phyloP scores from a whole-genome alignment of 2,797 vertebrate species.

The Pseudotriccus pelzelni region DNA sequence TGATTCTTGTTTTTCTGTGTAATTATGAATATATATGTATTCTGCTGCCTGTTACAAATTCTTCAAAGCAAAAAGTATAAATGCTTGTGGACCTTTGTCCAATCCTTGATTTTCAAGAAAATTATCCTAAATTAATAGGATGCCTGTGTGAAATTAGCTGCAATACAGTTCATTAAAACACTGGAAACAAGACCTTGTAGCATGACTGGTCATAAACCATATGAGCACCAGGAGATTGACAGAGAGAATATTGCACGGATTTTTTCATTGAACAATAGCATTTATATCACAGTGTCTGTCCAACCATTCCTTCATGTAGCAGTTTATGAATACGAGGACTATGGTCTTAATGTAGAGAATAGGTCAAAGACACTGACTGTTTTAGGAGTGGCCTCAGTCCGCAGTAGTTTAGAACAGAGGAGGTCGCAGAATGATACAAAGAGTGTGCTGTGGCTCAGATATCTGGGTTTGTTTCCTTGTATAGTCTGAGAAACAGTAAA shows the following conservation, averaged over 20 bases:
- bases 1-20: background rate
- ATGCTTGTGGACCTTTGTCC: background rate
- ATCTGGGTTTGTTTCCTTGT: background rate
- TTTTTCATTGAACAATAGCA: background rate
- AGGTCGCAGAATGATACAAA: background rate
- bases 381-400: background rate
- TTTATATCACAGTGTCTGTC: background rate
- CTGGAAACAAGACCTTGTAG: background rate
- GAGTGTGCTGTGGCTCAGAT: background rate
- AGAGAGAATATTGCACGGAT: background rate
- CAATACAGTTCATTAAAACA: background rate
- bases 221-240: background rate
- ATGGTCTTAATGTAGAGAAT: background rate
- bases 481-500: background rate
- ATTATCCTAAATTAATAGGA: background rate
- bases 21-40: background rate
- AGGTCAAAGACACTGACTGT: background rate
- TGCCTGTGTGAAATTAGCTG: background rate
- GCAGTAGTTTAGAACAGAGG: background rate
- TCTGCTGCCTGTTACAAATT: background rate
- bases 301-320: background rate
- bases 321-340: background rate
- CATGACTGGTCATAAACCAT: background rate
- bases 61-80: background rate
- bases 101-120: background rate